Evolutionary conservation across 2,113 vertebrate genomes (phyloP), one percentile per base, ranked within the genome.

Genomic region (Pongo pygmaeus): DNA sequence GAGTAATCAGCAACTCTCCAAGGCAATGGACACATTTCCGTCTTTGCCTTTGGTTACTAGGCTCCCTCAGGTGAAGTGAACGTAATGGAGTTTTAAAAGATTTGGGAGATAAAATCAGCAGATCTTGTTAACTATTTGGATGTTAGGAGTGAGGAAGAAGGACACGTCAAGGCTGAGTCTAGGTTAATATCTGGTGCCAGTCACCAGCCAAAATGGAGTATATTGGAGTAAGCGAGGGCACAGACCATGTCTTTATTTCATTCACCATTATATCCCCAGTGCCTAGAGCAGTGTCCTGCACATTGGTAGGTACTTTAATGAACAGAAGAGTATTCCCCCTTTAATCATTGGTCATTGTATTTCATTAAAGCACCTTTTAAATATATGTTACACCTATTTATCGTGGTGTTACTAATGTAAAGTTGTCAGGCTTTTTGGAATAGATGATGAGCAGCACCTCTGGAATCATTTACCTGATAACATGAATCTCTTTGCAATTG

Each of bases 341-440:
- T 52, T 46, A 87, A 77, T 87, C 16, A 59, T 67, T 7, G 30
- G 55, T 80, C 79, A 38, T 32, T 18, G 1, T 74, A 30, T 89
- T 95, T 87, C 23, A 46, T 92, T 75, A 94, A 86, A 87, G 50
- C 25, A 78, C 74, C 35, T 43, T 95, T 95, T 89, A 77, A 81
- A 84, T 64, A 67, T 81, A 40, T 67, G 55, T 70, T 30, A 46
- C 9, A 57, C 10, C 3, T 88, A 32, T 9, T 46, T 55, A 64
- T 85, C 72, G 87, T 94, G 30, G 32, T 92, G 10, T 78, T 70
- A 35, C 57, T 55, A 38, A 22, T 70, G 27, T 16, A 27, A 3
- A 77, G 14, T 93, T 91, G 80, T 81, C 52, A 84, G 61, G 25
- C 46, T 69, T 95, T 75, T 86, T 2, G 40, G 35, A 84, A 50